These are phyloP conservation scores for Corticium candelabrum DNA, from an alignment of 37 sponge, comb jelly and placozoan species.

Conservation along the genomic window DNA sequence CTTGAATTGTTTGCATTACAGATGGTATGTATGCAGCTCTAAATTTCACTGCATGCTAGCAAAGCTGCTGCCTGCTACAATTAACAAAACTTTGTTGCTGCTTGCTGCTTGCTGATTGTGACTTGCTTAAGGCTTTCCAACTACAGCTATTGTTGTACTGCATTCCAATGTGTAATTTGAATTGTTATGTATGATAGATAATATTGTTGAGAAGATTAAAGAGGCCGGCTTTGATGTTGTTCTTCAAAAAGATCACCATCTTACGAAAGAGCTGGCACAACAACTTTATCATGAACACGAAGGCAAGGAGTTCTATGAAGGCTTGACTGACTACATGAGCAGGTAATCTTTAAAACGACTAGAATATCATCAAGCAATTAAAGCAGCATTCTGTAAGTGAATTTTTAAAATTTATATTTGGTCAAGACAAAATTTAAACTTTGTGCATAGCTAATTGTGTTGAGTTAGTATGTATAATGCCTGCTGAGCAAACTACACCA, in stretches of 20 bases:
- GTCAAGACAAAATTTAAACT: too few species aligned
- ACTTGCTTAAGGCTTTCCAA: too few species aligned
- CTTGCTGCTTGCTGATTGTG: not conserved
- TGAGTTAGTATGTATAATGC: too few species aligned
- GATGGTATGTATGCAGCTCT: too few species aligned
- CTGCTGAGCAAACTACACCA: too few species aligned
- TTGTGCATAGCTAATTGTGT: too few species aligned
- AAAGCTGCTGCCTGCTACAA: too few species aligned
- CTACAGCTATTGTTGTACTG: too few species aligned
- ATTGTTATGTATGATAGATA: conserved; percentile 28
- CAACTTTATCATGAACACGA: conserved; percentile 83
- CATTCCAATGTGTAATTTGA: not conserved
- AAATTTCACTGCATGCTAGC: too few species aligned
- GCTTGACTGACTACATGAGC: conserved; percentile 79
- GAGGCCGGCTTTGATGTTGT: conserved; percentile 86
- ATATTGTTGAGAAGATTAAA: conserved; percentile 69
- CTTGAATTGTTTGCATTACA: too few species aligned
- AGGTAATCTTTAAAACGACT: conserved; percentile 34
- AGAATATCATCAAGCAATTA: not conserved
- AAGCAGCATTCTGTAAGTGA: not conserved
- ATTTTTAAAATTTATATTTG: too few species aligned
- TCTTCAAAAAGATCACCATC: conserved; percentile 70
- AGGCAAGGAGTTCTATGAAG: conserved; percentile 82
- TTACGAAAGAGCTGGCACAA: conserved; percentile 88
- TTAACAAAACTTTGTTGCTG: not conserved